phyloP scores from a whole-genome alignment of 2,888 invertebrate species.

The Drosophila bunnanda region DNA sequence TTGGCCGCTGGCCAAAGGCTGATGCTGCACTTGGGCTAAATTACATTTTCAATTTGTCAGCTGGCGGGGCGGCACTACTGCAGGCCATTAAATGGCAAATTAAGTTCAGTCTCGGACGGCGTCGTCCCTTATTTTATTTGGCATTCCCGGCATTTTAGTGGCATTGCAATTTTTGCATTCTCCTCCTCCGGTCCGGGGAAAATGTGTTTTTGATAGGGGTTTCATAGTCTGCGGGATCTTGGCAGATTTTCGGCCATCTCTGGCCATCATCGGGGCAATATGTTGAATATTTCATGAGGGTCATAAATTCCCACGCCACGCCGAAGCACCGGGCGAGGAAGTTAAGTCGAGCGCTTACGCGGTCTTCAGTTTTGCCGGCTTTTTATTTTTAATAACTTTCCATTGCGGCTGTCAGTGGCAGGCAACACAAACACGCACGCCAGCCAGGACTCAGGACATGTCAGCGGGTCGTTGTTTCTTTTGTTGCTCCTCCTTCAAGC shows the following conservation, averaged over 20 bases:
- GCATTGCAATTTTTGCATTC: conserved; percentile 24
- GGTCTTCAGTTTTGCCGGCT: conserved; percentile 49
- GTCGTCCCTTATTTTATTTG: conserved; percentile 22
- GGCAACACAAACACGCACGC: conserved; percentile 29
- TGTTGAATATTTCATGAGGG: conserved; percentile 72
- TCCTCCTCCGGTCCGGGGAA: conserved; percentile 25
- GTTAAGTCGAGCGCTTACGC: conserved; percentile 46
- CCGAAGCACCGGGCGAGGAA: conserved; percentile 2
- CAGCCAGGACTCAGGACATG: conserved; percentile 53
- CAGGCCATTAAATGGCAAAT: conserved; percentile 48
- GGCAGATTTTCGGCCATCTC: conserved; percentile 54
- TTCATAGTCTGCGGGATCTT: conserved; percentile 59
- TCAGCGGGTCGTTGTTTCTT: conserved; percentile 51
- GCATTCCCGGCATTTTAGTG: conserved; percentile 8
- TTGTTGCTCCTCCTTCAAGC: conserved; percentile 59
- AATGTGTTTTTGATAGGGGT: conserved; percentile 70
- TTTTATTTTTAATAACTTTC: conserved; percentile 68
- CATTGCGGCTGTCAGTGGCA: conserved; percentile 69
- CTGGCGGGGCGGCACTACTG: conserved; percentile 45
- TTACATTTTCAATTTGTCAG: conserved; percentile 78
- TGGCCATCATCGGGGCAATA: conserved; percentile 41
- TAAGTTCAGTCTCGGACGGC: conserved; percentile 23
- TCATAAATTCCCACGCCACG: conserved; percentile 49
- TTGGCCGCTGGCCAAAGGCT: conserved; percentile 61
- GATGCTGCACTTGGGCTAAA: conserved; percentile 72